These are phyloP conservation scores for Macrosoma leucophasiata DNA, from an alignment of 2,888 invertebrate species.

Conservation along the genomic window DNA sequence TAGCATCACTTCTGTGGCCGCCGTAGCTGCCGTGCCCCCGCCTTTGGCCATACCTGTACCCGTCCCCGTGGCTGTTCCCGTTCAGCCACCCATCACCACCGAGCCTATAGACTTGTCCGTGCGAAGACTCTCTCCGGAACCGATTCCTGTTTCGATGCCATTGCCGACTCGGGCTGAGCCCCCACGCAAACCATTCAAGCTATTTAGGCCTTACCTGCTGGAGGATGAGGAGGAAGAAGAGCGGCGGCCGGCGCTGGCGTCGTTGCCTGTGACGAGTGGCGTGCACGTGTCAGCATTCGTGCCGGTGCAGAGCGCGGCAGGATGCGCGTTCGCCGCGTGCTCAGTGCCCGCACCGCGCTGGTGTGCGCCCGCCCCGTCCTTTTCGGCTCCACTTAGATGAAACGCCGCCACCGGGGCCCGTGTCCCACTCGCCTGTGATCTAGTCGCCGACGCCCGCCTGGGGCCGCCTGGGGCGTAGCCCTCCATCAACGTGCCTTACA, in stretches of 20 bases:
- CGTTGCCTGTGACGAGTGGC: conserved; percentile 51
- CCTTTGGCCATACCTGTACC: conserved; percentile 29
- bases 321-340: conserved; percentile 54
- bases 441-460: conserved; percentile 70
- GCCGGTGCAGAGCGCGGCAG: conserved; percentile 62
- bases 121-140: conserved; percentile 34
- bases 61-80: conserved; percentile 39
- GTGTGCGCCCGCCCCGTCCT: conserved; percentile 80
- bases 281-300: conserved; percentile 66
- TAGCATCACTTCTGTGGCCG: too few relatives aligned
- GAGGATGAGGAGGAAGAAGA: conserved; percentile 73
- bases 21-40: conserved; percentile 42
- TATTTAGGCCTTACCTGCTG: conserved; percentile 85
- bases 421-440: conserved; percentile 66
- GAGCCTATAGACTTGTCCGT: conserved; percentile 61
- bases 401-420: conserved; percentile 52
- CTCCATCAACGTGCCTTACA: conserved; percentile 68
- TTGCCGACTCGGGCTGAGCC: conserved; percentile 43
- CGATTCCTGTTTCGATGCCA: conserved; percentile 41
- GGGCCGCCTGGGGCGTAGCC: conserved; percentile 73
- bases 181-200: conserved; percentile 79
- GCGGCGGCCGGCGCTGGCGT: conserved; percentile 51
- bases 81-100: conserved; percentile 52
- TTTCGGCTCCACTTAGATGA: conserved; percentile 67
- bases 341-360: conserved; percentile 77